Evolutionary conservation across 2,113 vertebrate species (phyloP).

Genomic region (Reinhardtius hippoglossoides): DNA sequence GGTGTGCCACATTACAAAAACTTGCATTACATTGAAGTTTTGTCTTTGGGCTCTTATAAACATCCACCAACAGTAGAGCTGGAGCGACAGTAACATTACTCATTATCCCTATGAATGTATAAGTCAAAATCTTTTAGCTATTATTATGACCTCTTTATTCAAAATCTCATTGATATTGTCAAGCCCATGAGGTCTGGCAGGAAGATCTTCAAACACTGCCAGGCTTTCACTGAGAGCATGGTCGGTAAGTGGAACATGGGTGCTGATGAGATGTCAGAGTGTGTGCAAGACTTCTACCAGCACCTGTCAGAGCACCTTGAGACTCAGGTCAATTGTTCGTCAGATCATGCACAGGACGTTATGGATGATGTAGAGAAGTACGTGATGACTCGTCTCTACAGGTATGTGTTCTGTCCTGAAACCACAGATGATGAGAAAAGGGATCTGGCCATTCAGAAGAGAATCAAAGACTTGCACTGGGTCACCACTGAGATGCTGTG

Average conservation of each 20-base stretch:
- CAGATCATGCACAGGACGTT: constrained; percentile 89
- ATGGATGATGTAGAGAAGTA: constrained; percentile 98
- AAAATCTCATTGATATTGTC: constrained; percentile 92
- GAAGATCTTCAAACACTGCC: constrained; percentile 94
- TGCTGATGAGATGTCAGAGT: constrained; percentile 94
- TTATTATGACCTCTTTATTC: constrained; percentile 87
- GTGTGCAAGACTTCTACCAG: constrained; percentile 96
- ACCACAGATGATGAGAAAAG: constrained; percentile 98
- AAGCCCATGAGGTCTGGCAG: constrained; percentile 90
- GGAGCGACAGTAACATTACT: constrained; percentile 32
- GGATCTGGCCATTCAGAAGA: constrained; percentile 91
- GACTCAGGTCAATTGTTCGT: constrained; percentile 90
- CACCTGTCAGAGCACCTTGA: constrained; percentile 92
- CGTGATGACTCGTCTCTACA: constrained; percentile 94
- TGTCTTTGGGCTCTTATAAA: too few species aligned
- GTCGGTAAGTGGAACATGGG: constrained; percentile 88
- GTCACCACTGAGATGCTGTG: constrained; percentile 97
- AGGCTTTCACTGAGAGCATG: constrained; percentile 89
- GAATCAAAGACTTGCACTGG: constrained; percentile 95
- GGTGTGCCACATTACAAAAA: too few species aligned
- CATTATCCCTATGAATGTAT: constrained; percentile 38
- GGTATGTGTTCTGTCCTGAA: constrained; percentile 95
- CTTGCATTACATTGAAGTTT: too few species aligned
- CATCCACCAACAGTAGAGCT: constrained; percentile 23
- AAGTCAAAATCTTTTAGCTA: neutral